Conservation (phyloP, 2,888 invertebrate species). For the Cyaniris semiargus region DNA sequence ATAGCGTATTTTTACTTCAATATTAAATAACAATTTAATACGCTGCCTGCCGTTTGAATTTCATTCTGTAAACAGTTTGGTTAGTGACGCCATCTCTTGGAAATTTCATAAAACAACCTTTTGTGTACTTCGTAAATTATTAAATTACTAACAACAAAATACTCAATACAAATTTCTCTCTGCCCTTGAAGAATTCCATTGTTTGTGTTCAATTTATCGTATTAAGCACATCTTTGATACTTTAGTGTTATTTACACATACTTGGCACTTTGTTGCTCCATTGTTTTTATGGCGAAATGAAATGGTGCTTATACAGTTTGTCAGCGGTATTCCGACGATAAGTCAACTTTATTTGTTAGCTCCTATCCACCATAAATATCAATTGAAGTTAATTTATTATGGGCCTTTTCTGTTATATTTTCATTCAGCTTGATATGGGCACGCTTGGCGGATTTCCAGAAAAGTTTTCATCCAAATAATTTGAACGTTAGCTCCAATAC, state of each 20-base stretch:
- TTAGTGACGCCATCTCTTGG: background rate
- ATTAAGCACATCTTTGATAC: background rate
- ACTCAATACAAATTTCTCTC: background rate
- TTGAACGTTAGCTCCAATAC: slow-evolving; percentile 25
- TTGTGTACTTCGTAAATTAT: background rate
- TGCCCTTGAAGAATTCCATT: background rate
- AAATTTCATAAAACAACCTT: background rate
- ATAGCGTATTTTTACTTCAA: too few relatives aligned
- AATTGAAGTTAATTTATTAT: slow-evolving; percentile 24
- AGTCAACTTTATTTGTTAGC: slow-evolving; percentile 19
- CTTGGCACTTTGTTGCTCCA: background rate
- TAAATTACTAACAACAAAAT: background rate
- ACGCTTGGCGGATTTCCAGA: slow-evolving; percentile 29
- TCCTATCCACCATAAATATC: slow-evolving; percentile 11
- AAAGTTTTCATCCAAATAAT: slow-evolving; percentile 30
- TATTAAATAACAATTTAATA: too few relatives aligned
- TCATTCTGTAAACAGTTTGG: too few relatives aligned
- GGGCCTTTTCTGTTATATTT: slow-evolving; percentile 26
- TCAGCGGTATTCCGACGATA: slow-evolving; percentile 16
- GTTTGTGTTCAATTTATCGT: background rate
- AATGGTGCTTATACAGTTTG: background rate
- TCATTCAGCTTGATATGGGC: slow-evolving; percentile 19
- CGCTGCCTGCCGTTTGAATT: too few relatives aligned
- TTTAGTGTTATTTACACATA: background rate
- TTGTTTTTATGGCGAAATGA: background rate